These are phyloP conservation scores for Agrotis clavis DNA, from an alignment of 2,888 invertebrate species.

Conservation along the genomic window DNA sequence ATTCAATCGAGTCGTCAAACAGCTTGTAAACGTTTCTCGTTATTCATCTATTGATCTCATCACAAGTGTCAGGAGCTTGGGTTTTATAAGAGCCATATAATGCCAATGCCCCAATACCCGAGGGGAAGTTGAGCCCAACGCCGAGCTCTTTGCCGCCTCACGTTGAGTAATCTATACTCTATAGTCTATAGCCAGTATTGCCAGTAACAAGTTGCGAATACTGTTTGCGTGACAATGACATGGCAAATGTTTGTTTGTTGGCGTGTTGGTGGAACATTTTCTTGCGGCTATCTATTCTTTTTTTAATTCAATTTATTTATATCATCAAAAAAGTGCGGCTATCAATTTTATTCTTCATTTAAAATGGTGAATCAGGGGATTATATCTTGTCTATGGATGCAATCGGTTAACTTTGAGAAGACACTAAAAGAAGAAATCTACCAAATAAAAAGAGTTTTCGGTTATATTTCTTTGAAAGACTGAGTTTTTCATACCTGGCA, in stretches of 20 bases:
- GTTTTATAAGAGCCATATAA: conserved; percentile 53
- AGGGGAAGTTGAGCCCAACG: conserved; percentile 45
- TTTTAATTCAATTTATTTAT: neutral
- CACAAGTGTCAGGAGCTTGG: conserved; percentile 52
- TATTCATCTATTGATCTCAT: conserved; percentile 58
- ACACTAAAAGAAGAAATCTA: neutral
- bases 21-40: conserved; percentile 35
- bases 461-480: no score
- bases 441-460: neutral
- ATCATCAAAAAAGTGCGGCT: neutral
- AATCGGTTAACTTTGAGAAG: neutral
- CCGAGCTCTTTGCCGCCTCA: conserved; percentile 37
- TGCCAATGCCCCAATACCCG: conserved; percentile 39
- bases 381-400: no score
- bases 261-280: conserved; percentile 3
- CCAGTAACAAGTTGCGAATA: conserved; percentile 41
- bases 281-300: neutral
- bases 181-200: conserved; percentile 15
- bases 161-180: conserved; percentile 13
- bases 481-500: conserved; percentile 1
- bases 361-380: neutral
- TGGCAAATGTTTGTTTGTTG: conserved; percentile 38
- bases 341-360: neutral
- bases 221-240: conserved; percentile 25
- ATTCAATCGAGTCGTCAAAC: conserved; percentile 13